These are phyloP conservation scores for Helostoma temminkii DNA, from an alignment of 2,797 vertebrate species.

Conservation along the genomic window DNA sequence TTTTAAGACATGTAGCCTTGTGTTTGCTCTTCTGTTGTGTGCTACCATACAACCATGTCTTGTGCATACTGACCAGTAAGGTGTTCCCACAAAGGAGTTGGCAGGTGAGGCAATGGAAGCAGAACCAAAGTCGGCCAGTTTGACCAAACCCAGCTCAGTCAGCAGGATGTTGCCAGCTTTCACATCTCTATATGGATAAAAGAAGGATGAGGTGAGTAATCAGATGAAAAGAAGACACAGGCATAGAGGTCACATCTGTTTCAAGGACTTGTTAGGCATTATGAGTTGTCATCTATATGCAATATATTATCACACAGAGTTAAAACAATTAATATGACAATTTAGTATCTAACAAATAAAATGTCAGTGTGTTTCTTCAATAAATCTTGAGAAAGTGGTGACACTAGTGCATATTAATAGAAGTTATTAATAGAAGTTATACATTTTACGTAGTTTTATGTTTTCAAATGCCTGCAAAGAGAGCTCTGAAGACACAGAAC, in stretches of 20 bases:
- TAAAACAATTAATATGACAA: not conserved
- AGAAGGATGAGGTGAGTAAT: not conserved
- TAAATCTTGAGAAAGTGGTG: no score
- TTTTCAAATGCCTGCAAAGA: not conserved
- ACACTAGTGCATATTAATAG: no score
- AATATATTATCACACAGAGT: not conserved
- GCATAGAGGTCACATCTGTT: not conserved
- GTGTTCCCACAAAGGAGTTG: slow-evolving; percentile 99
- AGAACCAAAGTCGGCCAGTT: slow-evolving; percentile 98
- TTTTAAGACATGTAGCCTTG: not conserved
- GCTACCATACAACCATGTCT: not conserved
- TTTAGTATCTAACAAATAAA: not conserved
- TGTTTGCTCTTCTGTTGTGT: not conserved
- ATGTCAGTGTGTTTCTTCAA: no score
- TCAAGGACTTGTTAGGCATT: slow-evolving; percentile 1
- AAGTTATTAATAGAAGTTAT: no score
- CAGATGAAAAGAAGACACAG: not conserved
- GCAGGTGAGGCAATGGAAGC: slow-evolving; percentile 97
- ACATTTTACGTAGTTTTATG: no score
- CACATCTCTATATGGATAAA: slow-evolving; percentile 89
- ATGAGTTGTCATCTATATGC: not conserved
- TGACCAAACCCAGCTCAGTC: slow-evolving; percentile 98
- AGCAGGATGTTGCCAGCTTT: slow-evolving; percentile 99
- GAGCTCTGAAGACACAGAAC: not conserved
- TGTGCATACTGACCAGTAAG: slow-evolving; percentile 91